These are phyloP conservation scores for Urocitellus parryii DNA, from an alignment of 2,113 vertebrate species.

Conservation along the genomic window DNA sequence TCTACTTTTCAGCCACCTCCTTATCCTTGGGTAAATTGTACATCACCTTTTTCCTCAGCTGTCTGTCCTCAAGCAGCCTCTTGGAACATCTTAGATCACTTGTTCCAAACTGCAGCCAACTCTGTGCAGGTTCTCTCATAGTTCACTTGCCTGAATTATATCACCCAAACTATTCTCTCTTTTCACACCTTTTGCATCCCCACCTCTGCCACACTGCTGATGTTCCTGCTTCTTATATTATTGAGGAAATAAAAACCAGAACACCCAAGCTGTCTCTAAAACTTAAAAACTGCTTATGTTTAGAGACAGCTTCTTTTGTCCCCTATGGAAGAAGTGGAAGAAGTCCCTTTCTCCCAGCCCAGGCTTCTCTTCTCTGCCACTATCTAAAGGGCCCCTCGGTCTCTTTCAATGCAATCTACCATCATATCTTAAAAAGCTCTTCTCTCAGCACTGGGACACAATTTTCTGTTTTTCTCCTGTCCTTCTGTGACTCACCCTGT, in stretches of 20 bases:
- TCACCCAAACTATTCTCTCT: neutral
- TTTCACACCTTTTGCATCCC: neutral
- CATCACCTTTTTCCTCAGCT: neutral
- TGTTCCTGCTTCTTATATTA: neutral
- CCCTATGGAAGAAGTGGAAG: too few species aligned
- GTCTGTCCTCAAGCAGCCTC: neutral
- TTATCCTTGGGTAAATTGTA: too few species aligned
- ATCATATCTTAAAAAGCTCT: too few species aligned
- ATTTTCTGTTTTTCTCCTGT: neutral
- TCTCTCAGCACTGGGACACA: neutral
- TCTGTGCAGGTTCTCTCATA: too few species aligned
- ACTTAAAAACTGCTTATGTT: neutral
- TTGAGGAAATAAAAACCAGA: neutral
- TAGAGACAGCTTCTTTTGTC: neutral
- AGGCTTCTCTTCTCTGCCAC: fast-evolving
- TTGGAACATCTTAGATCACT: too few species aligned
- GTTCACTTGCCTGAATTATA: too few species aligned
- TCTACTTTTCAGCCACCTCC: neutral
- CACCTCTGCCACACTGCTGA: neutral
- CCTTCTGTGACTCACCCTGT: neutral
- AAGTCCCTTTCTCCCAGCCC: neutral
- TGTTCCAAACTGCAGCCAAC: too few species aligned
- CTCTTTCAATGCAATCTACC: neutral
- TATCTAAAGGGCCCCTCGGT: neutral
- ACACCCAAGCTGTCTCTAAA: neutral